phyloP scores from a whole-genome alignment of 2,888 invertebrate species.

The Sarcophaga subvicina region DNA sequence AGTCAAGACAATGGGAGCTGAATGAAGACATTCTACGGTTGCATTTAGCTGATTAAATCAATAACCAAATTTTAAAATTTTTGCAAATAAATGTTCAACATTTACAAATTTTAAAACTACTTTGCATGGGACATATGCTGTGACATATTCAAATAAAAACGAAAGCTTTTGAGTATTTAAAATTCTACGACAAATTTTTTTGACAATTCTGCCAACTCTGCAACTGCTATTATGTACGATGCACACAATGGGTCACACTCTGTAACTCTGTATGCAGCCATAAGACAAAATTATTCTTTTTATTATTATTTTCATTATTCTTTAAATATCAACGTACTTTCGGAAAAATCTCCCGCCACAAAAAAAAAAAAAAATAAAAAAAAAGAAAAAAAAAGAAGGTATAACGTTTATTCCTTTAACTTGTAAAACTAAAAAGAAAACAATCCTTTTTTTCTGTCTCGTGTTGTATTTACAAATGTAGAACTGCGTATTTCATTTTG shows the following conservation, averaged over 20 bases:
- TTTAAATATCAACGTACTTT: slow-evolving; percentile 12
- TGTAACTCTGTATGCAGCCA: not conserved
- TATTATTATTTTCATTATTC: not conserved
- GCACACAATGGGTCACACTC: not conserved
- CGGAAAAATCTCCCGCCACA: not conserved
- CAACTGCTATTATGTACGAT: not conserved
- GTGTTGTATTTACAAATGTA: not conserved
- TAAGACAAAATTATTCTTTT: not conserved
- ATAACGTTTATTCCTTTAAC: not conserved
- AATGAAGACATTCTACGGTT: not conserved
- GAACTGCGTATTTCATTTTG: not conserved
- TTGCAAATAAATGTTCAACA: not conserved
- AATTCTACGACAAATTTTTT: not conserved
- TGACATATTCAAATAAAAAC: not conserved
- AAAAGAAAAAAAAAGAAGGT: not conserved
- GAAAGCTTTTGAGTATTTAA: not conserved
- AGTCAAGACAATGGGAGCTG: not conserved
- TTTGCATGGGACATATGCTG: not conserved
- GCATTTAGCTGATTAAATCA: not conserved
- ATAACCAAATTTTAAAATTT: not conserved
- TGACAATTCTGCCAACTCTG: not conserved
- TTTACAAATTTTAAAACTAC: not conserved
- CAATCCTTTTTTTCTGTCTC: not conserved
- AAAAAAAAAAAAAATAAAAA: not conserved
- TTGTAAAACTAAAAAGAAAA: not conserved